These are phyloP conservation scores for Hippotragus niger DNA, from an alignment of 2,113 vertebrate species.

Conservation along the genomic window DNA sequence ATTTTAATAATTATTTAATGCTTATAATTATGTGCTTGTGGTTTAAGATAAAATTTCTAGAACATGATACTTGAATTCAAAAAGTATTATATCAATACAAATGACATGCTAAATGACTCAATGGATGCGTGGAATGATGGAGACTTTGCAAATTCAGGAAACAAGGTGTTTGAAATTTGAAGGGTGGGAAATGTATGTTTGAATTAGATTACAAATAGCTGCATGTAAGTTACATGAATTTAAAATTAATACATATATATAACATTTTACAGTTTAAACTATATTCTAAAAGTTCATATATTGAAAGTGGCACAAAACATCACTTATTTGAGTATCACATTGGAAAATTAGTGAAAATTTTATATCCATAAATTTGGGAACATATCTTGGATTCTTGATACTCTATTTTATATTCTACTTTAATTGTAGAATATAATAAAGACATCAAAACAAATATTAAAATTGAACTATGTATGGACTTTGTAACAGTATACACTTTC, in stretches of 20 bases:
- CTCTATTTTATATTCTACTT: background rate
- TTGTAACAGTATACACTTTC: background rate
- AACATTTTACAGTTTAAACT: background rate
- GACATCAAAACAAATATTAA: background rate
- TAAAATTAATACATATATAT: background rate
- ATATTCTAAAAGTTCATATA: background rate
- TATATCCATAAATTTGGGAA: background rate
- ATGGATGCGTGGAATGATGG: background rate
- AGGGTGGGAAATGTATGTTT: background rate
- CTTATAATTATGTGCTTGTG: background rate
- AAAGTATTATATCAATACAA: background rate
- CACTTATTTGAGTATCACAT: background rate
- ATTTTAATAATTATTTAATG: background rate
- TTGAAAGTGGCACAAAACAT: background rate
- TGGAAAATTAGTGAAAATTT: background rate
- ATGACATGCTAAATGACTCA: background rate
- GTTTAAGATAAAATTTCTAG: background rate
- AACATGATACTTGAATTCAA: background rate
- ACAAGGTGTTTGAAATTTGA: background rate
- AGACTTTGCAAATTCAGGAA: background rate
- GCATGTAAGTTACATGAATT: background rate
- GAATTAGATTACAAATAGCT: background rate
- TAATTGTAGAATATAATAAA: background rate
- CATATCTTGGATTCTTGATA: background rate
- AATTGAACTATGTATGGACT: background rate